Base-by-base conservation (phyloP, 2,797 vertebrate species). In the Tenualosa thibaudeaui region DNA sequence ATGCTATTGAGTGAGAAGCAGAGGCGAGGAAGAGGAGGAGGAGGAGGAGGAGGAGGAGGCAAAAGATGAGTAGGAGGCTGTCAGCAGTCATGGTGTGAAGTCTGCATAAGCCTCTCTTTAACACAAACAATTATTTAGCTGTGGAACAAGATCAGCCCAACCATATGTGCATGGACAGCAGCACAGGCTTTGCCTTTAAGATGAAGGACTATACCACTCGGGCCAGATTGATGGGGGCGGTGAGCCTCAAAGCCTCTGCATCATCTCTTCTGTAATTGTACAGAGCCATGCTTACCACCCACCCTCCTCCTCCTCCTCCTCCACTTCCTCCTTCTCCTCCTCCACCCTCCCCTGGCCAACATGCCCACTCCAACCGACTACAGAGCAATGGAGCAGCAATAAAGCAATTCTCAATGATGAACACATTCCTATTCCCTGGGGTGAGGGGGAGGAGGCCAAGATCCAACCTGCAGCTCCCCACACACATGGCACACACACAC, bases 171-270 rank as follows among this genome's bases (percentile, higher is more conserved):
- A 4, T 15, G 13, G 40, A 26, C 17, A 46, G 71, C 19, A 60
- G 82, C 13, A 19, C 62, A 82, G 71, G 26, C 93, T 94, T 87
- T 92, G 83, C 91, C 94, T 95, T 95, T 96, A 95, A 95, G 93
- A 92, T 88, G 56, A 85, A 81, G 94, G 95, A 90, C 84, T 5
- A 85, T 93, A 94, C 94, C 94, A 90, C 91, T 81, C 3, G 82
- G 84, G n/a, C 50, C 81, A 83, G 85, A 88, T 86, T 86, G 58
- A 86, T 85, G 92, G 91, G 89, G 85, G 78, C 40, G n/a, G 50
- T 51, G 8, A 68, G 89, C 85, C 88, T 89, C 85, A 88, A 62
- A 87, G 89, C 91, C 89, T 91, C 93, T 92, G 89, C 91, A 92
- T 92, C 92, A 93, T 91, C 89, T 88, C 83, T 88, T 90, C 90